Base-by-base conservation (phyloP, 2,113 vertebrate species). In the Oenanthe oenanthe region DNA sequence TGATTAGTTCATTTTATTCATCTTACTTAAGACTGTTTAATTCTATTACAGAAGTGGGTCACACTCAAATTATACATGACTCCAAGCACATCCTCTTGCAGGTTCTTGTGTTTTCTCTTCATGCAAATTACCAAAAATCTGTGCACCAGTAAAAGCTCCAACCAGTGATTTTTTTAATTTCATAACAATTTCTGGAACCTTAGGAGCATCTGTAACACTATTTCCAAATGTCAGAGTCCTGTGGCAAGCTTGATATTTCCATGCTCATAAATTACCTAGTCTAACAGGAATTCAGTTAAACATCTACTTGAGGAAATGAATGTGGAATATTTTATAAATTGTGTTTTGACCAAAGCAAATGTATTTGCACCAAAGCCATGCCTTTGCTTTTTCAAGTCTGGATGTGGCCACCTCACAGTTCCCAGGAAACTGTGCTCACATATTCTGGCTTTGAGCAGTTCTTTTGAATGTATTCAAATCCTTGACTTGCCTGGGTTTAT, bases 61-160 rank as follows among this genome's bases (percentile, higher is more conserved):
- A 86, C 48, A 57, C 48, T 93, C 79, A 91, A 96, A 91, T 92
- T 84, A 89, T 63, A 77, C 61, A 77, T 84, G 48, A 92, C 68
- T 93, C 28, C n/a, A 51, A 95, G 95, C 81, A 91, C 48, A 95
- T 84, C 63, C 45, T 93, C 61, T 71, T 93, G 36, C 73, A 92
- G 40, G 25, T 89, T 87, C 76, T 95, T 84, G 21, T 8, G 1
- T 91, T 91, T 92, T 78, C 76, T 92, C 45, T 88, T 63, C 31
- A 38, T 87, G 76, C 53, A 91, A 86, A 92, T 93, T 86, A 77
- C 12, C 24, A 10, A 87, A 88, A 95, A 84, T 56, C 61, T 81
- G 10, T 66, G 71, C 40, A 70, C 29, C 28, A 19, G 25, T 83
- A 86, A 67, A 93, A 92, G 40, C 36, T 92, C 36, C 7, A 9